phyloP scores from a whole-genome alignment of 1,140 invertebrate genomes.

The Drosophila dunni region DNA sequence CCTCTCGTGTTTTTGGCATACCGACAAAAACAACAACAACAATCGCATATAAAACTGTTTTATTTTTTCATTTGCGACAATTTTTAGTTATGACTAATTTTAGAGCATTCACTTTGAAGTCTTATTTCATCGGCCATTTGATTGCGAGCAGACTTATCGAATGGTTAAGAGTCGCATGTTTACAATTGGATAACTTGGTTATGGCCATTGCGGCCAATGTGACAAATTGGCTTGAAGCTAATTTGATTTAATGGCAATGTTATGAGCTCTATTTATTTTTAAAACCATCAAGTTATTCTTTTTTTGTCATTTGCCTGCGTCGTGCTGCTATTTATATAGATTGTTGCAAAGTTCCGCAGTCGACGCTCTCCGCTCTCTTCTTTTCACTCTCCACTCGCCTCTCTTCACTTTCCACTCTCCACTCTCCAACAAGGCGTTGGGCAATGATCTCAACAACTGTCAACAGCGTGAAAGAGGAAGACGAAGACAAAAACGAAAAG shows the following conservation, averaged over 20 bases:
- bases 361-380: slow-evolving; percentile 4
- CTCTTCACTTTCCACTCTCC: neutral
- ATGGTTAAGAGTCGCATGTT: neutral
- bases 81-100: slow-evolving; percentile 71
- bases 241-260: slow-evolving; percentile 38
- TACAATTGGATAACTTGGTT: neutral
- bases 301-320: slow-evolving; percentile 23
- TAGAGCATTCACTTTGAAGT: slow-evolving; percentile 74
- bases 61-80: slow-evolving; percentile 32
- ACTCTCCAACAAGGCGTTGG: slow-evolving; percentile 41
- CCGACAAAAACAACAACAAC: neutral
- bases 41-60: slow-evolving; percentile 6
- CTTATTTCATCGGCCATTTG: slow-evolving; percentile 11
- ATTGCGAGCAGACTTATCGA: slow-evolving; percentile 1
- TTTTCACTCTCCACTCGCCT: neutral
- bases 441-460: slow-evolving; percentile 77
- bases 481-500: neutral
- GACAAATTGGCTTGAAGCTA: slow-evolving; percentile 55
- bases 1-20: slow-evolving; percentile 60
- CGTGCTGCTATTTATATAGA: slow-evolving; percentile 69
- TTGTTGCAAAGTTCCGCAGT: slow-evolving; percentile 71
- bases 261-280: slow-evolving; percentile 10
- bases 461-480: slow-evolving; percentile 43
- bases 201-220: slow-evolving; percentile 13
- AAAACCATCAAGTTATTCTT: slow-evolving; percentile 25